Evolutionary conservation across 2,888 invertebrate species (phyloP).

Genomic region (Heliconius aoede): DNA sequence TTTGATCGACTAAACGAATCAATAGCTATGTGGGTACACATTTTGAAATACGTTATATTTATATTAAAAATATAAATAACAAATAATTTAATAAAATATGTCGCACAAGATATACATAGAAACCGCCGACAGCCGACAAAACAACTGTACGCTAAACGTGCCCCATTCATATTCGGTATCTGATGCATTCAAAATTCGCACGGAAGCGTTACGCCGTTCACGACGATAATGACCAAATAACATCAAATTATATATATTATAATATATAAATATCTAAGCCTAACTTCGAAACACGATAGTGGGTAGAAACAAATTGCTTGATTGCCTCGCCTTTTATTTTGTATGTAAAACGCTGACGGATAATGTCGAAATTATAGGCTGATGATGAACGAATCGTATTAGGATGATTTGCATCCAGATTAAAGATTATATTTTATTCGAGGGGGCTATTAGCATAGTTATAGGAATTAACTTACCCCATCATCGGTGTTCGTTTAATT

Average conservation of each 20-base stretch:
- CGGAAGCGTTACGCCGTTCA: constrained; percentile 41
- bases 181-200: constrained; percentile 30
- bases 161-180: constrained; percentile 17
- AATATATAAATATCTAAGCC: constrained; percentile 58
- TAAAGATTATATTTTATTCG: constrained; percentile 82
- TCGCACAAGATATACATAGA: background rate
- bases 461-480: constrained; percentile 76
- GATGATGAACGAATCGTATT: constrained; percentile 82
- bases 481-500: constrained; percentile 78
- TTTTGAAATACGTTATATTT: no score
- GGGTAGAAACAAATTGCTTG: constrained; percentile 81
- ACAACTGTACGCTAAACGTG: background rate
- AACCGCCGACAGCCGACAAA: background rate
- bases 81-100: no score
- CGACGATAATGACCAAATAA: constrained; percentile 37
- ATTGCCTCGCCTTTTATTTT: constrained; percentile 79
- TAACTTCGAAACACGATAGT: constrained; percentile 72
- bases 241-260: constrained; percentile 40
- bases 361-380: constrained; percentile 82
- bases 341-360: constrained; percentile 83
- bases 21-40: background rate
- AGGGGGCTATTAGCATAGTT: constrained; percentile 82
- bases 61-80: no score
- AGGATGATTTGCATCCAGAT: constrained; percentile 83
- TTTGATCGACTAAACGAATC: background rate